Base-by-base conservation (phyloP, 37 sponge, comb jelly and placozoan species). In the Ephydatia muelleri region DNA sequence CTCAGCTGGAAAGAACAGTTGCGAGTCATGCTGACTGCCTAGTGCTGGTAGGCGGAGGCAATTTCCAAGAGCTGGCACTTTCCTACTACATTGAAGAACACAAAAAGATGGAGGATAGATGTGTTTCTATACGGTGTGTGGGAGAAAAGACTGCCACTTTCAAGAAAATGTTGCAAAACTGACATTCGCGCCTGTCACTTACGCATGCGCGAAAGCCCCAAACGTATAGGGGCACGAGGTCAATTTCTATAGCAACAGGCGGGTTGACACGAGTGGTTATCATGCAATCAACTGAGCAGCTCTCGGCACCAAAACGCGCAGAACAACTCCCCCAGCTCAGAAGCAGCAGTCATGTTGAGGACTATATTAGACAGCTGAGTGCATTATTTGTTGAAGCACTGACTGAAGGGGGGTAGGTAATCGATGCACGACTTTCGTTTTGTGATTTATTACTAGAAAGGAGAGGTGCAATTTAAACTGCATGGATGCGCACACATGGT, bases 351-450 rank as follows among this genome's bases (percentile, higher is more conserved):
- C 57, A 21, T 14, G 9, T 57, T 57, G 57, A 57, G 6, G 16
- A 57, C 57, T 57, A 21, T 14, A 14, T 57, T 57, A 57, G 57
- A 57, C 57, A 73, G 35, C 66, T 79, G 29, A 65, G 68, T n/a
- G 11, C 34, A 64, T 33, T 76, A 40, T 84, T 84, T 35, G 77
- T 84, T 0, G 73, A 77, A 38, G 85, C 77, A 36, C 85, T 84
- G 12, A 77, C 31, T 3, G 84, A 83, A 36, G 38, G 75, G 16
- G 74, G 34, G 84, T 75, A 36, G 27, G 83, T 23, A 9, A 1
- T 49, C 29, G 29, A 26, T 30, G 70, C 5, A 3, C 27, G 29
- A 69, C 3, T 8, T 11, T 8, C 5, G 70, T 8, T 26, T 30
- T 11, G 4, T 30, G 70, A 3, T 29, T 3, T 69, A 69, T 6